Conservation (phyloP, 2,888 invertebrate genomes). For the Vandiemenella viatica region DNA sequence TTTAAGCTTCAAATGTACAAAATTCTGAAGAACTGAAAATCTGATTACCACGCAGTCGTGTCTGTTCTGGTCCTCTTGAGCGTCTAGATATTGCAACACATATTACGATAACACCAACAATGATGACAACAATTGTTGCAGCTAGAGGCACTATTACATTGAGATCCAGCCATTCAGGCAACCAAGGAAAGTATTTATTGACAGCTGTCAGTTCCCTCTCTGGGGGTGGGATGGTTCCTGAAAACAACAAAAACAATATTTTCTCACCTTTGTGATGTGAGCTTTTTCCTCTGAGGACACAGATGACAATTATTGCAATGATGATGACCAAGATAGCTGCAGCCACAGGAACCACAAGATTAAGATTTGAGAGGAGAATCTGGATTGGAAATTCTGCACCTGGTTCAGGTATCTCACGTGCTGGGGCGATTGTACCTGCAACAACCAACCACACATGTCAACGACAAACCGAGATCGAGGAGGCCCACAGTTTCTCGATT, state of each 20-base stretch:
- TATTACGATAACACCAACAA: conserved; percentile 80
- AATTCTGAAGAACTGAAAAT: not conserved
- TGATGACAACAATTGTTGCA: conserved; percentile 77
- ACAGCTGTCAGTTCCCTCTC: conserved; percentile 25
- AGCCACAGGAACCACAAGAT: conserved; percentile 85
- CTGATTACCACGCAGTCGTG: conserved; percentile 59
- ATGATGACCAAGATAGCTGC: conserved; percentile 84
- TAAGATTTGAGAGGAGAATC: conserved; percentile 77
- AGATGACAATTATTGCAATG: conserved; percentile 83
- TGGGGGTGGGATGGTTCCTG: conserved; percentile 70
- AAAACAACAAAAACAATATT: conserved; percentile 24
- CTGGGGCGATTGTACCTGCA: conserved; percentile 87
- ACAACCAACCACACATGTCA: conserved; percentile 5
- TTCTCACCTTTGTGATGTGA: conserved; percentile 68
- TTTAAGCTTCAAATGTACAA: no score
- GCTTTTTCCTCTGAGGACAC: conserved; percentile 75
- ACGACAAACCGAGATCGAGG: conserved; percentile 2
- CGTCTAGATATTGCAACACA: conserved; percentile 75
- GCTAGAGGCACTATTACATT: conserved; percentile 82
- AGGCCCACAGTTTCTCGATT: conserved; percentile 1
- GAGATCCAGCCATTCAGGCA: conserved; percentile 75
- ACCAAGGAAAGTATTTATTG: conserved; percentile 50
- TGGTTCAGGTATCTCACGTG: conserved; percentile 61
- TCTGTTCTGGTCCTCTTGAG: conserved; percentile 46
- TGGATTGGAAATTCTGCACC: conserved; percentile 65